Base-by-base conservation (phyloP, 2,797 vertebrate species). In the Channa striata region DNA sequence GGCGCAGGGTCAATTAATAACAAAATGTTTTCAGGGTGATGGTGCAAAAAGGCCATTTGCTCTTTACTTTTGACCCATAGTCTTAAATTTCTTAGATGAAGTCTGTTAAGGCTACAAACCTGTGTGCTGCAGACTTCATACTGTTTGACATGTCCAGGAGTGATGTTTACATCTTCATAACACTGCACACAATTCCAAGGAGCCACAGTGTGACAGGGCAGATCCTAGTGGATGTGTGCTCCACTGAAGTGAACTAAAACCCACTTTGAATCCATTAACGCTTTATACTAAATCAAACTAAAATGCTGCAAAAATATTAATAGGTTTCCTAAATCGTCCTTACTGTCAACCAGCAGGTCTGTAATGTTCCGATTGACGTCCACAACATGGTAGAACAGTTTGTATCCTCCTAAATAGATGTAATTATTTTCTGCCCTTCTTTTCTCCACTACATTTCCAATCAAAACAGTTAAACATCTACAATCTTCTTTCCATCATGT, bases 301-400 rank as follows among this genome's bases (percentile, higher is more conserved):
- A n/a, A 64, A 64, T 11, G 37, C 40, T 30, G 34, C 46, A 8
- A 39, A 42, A 30, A 21, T 25, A 14, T n/a, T 5, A n/a, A 42
- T n/a, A 19, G 11, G 3, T 9, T 14, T 2, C 7, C 7, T 5
- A 39, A 30, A 11, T 11, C 0, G 1, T 25, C 8, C 93, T 91
- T 74, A 96, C 95, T 89, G 86, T 96, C 94, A 11, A 96, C 95
- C 81, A 96, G 91, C 30, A 96, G 92, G 90, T 96, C 95, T 0
- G 95, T 96, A 84, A 96, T 90, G 91, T 96, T 95, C 34, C 96
- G 87, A 52, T 83, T 90, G 43, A 95, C n/a, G n/a, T n/a, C n/a
- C n/a, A n/a, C n/a, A n/a, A n/a, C n/a, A n/a, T n/a, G n/a, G n/a
- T n/a, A n/a, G n/a, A n/a, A n/a, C n/a, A n/a, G n/a, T n/a, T n/a